Evolutionary conservation across 2,888 invertebrate species (phyloP).

Genomic region (Dryadula phaetusa): DNA sequence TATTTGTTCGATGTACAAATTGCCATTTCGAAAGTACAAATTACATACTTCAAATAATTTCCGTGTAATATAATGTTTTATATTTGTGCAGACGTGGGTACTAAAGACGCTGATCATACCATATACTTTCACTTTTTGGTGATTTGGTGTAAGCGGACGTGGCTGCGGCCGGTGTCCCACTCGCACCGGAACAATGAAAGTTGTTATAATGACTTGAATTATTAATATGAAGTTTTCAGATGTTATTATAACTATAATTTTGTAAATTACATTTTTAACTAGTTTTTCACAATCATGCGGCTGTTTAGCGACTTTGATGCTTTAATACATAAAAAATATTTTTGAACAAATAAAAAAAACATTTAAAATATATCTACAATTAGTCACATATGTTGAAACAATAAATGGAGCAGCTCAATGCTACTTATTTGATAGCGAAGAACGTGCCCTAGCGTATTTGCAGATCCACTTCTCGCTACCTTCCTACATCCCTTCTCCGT

Average conservation of each 20-base stretch:
- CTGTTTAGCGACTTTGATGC: too few species aligned
- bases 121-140: constrained; percentile 78
- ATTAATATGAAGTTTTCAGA: constrained; percentile 38
- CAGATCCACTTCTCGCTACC: constrained; percentile 39
- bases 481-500: constrained; percentile 40
- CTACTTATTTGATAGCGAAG: constrained; percentile 29
- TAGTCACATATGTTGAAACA: not conserved
- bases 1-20: not conserved
- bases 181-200: constrained; percentile 74
- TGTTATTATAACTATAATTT: not conserved
- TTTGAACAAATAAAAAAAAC: not conserved
- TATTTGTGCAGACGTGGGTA: constrained; percentile 45
- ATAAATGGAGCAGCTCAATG: constrained; percentile 35
- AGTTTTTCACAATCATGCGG: not conserved
- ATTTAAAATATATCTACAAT: not conserved
- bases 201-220: constrained; percentile 61
- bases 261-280: constrained; percentile 5
- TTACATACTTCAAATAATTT: constrained; percentile 19
- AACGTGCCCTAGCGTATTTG: constrained; percentile 36
- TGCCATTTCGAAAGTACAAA: constrained; percentile 20
- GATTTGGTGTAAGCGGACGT: constrained; percentile 67
- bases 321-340: not conserved
- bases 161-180: constrained; percentile 54
- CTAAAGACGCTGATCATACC: constrained; percentile 66
- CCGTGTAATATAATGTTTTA: constrained; percentile 34